These are phyloP conservation scores for Dendrocincla tyrannina DNA, from an alignment of 2,797 vertebrate genomes.

Conservation along the genomic window DNA sequence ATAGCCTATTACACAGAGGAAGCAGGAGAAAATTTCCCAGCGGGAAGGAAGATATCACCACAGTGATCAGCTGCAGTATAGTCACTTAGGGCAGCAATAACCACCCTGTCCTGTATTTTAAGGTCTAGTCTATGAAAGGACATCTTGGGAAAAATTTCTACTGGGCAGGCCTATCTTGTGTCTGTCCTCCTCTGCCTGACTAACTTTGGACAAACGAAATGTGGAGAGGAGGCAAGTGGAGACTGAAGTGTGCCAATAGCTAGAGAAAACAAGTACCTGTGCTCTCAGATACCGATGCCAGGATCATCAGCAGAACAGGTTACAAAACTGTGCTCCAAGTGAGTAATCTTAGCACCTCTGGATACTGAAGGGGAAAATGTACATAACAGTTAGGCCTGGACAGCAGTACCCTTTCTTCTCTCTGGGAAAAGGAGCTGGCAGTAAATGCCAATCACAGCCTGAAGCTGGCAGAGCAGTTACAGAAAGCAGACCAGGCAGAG, in stretches of 20 bases:
- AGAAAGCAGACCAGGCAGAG: background rate
- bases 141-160: background rate
- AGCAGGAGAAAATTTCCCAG: background rate
- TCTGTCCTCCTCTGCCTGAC: background rate
- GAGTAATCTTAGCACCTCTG: background rate
- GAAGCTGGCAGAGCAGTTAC: background rate
- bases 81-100: background rate
- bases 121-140: background rate
- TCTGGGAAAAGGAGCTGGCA: background rate
- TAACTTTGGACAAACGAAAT: background rate
- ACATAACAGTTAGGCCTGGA: background rate
- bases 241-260: background rate
- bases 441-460: background rate
- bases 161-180: background rate
- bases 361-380: background rate
- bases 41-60: background rate
- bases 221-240: background rate
- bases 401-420: background rate
- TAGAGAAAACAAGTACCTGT: background rate
- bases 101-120: background rate
- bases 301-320: background rate
- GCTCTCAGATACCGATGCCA: background rate
- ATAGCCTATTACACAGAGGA: background rate
- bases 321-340: background rate
- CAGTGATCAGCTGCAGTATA: background rate